Conservation (phyloP, 2,113 vertebrate genomes). For the Tiliqua scincoides region DNA sequence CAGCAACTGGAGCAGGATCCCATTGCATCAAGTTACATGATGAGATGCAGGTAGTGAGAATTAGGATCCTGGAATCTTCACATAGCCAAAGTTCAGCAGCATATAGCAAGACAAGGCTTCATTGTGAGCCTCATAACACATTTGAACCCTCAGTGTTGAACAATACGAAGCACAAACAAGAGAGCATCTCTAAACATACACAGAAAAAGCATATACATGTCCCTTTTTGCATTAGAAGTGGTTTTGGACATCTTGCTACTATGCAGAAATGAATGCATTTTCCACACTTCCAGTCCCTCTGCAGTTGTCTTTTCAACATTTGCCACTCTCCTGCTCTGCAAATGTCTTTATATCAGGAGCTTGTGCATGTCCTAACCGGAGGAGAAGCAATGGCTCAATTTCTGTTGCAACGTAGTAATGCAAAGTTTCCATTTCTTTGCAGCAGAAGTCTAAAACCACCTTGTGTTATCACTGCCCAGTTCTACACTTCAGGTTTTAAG, state of each 20-base stretch:
- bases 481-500: not conserved
- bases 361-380: not conserved
- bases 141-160: not conserved
- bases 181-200: not conserved
- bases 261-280: not conserved
- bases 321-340: not conserved
- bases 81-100: not conserved
- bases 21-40: not conserved
- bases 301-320: not conserved
- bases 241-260: not conserved
- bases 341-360: not conserved
- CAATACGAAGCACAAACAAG: not conserved
- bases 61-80: not conserved
- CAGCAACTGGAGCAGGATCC: no score
- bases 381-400: not conserved
- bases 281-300: not conserved
- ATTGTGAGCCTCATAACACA: not conserved
- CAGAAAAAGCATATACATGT: no score
- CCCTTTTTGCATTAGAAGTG: not conserved
- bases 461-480: not conserved
- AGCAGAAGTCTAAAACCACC: not conserved
- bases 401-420: not conserved
- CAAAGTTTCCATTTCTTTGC: not conserved
- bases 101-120: not conserved
- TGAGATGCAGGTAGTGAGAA: not conserved